Percentiles rank a stretch among this genome's conserved stretches.
These are phyloP conservation scores for Mystacornis crossleyi DNA, from an alignment of 2,113 vertebrate genomes.

Conservation along the genomic window DNA sequence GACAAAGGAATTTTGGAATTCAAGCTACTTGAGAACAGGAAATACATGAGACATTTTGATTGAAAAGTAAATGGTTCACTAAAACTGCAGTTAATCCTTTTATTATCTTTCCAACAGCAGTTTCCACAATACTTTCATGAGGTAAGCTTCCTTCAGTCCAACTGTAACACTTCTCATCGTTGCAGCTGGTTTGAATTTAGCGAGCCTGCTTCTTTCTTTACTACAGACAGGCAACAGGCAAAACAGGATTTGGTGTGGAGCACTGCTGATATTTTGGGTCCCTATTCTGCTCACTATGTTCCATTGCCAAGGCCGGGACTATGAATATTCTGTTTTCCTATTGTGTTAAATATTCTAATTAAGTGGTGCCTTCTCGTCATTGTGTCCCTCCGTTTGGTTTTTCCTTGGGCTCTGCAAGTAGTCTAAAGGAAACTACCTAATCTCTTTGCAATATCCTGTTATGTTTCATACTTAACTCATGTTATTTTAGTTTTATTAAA, in stretches of 20 bases:
- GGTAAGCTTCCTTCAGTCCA: conserved; percentile 81
- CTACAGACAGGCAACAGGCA: conserved; percentile 39
- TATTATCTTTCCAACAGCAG: conserved; percentile 92
- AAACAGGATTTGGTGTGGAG: conserved; percentile 21
- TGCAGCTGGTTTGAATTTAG: conserved; percentile 87
- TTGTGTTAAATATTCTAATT: conserved; percentile 58
- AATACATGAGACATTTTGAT: conserved; percentile 95
- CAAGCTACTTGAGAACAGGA: conserved; percentile 86
- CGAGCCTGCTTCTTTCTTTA: conserved; percentile 41
- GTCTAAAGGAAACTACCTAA: conserved; percentile 92
- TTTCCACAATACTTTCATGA: conserved; percentile 87
- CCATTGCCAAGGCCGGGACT: conserved; percentile 19
- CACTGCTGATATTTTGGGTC: not conserved
- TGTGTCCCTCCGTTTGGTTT: conserved; percentile 34
- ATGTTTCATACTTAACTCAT: conserved; percentile 91
- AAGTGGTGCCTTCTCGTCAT: conserved; percentile 5
- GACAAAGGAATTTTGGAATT: conserved; percentile 91
- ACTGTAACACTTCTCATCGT: conserved; percentile 79
- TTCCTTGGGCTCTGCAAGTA: conserved; percentile 72
- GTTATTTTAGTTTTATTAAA: conserved; percentile 96
- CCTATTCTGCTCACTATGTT: not conserved
- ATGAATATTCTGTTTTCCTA: conserved; percentile 16
- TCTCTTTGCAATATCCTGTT: conserved; percentile 99
- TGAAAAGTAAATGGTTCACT: conserved; percentile 87
- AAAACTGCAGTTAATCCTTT: conserved; percentile 91